Conservation (phyloP, 2,888 invertebrate genomes). For the Drosophila nigritarsus region DNA sequence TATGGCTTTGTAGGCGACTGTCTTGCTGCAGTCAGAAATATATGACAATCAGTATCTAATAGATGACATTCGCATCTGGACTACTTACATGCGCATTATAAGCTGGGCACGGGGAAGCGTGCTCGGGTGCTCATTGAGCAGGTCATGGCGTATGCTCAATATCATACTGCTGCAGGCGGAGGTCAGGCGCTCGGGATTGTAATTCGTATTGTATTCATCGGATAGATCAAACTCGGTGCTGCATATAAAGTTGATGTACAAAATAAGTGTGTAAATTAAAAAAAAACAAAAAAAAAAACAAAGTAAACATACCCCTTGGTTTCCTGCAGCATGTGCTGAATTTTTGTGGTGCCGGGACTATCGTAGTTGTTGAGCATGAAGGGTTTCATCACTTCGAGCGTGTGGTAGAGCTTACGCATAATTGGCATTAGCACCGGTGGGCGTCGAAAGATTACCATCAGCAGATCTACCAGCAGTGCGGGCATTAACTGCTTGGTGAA, state of each 20-base stretch:
- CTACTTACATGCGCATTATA: conserved; percentile 61
- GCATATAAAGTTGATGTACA: neutral
- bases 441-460: conserved; percentile 57
- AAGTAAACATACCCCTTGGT: conserved; percentile 52
- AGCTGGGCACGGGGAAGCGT: conserved; percentile 50
- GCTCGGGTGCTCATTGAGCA: conserved; percentile 65
- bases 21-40: conserved; percentile 49
- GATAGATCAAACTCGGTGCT: conserved; percentile 71
- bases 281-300: neutral
- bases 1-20: conserved; percentile 32
- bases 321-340: conserved; percentile 22
- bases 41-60: neutral
- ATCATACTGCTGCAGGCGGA: conserved; percentile 49
- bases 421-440: conserved; percentile 67
- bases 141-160: conserved; percentile 59
- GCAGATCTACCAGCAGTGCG: conserved; percentile 59
- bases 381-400: conserved; percentile 70
- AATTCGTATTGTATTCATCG: conserved; percentile 2
- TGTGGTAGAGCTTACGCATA: conserved; percentile 58
- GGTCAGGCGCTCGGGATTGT: conserved; percentile 4
- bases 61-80: neutral
- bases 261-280: neutral
- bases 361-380: conserved; percentile 73
- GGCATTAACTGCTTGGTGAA: conserved; percentile 75
- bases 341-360: conserved; percentile 62